These are phyloP conservation scores for Pithys albifrons DNA, from an alignment of 2,113 vertebrate species.

Conservation along the genomic window DNA sequence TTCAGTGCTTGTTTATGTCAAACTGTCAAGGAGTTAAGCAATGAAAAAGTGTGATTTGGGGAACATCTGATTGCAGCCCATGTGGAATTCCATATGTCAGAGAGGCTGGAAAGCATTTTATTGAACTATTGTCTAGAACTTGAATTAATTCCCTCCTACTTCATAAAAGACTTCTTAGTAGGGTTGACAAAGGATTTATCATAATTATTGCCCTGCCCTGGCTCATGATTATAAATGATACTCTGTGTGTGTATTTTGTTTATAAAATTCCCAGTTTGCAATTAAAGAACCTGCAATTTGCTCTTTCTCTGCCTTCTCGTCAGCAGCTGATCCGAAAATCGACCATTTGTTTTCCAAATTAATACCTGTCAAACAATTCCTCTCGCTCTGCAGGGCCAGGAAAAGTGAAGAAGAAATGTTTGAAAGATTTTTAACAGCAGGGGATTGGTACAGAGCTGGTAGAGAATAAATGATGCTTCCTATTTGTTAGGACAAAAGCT, in stretches of 20 bases:
- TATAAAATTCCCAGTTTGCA: constrained; percentile 71
- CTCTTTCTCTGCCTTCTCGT: neutral
- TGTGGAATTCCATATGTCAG: constrained; percentile 67
- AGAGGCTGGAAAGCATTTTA: constrained; percentile 65
- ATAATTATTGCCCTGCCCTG: constrained; percentile 73
- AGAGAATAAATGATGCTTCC: neutral
- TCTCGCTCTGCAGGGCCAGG: neutral
- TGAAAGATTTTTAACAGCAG: constrained; percentile 28
- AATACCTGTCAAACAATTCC: constrained; percentile 73
- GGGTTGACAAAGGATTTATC: constrained; percentile 80
- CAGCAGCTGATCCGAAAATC: constrained; percentile 42
- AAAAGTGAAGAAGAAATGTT: constrained; percentile 9
- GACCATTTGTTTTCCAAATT: constrained; percentile 68
- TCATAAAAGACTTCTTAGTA: constrained; percentile 69
- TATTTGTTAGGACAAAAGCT: constrained; percentile 25
- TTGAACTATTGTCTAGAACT: constrained; percentile 66
- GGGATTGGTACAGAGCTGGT: neutral
- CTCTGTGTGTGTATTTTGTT: constrained; percentile 62
- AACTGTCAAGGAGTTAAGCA: constrained; percentile 75
- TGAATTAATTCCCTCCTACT: constrained; percentile 73
- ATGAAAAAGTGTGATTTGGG: constrained; percentile 71
- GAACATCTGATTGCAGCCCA: constrained; percentile 74
- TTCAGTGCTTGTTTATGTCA: constrained; percentile 78
- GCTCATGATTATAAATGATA: constrained; percentile 70
- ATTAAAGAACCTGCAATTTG: constrained; percentile 72